Evolutionary conservation across 2,113 vertebrate genomes (phyloP).

Genomic region (Leuciscus idus): DNA sequence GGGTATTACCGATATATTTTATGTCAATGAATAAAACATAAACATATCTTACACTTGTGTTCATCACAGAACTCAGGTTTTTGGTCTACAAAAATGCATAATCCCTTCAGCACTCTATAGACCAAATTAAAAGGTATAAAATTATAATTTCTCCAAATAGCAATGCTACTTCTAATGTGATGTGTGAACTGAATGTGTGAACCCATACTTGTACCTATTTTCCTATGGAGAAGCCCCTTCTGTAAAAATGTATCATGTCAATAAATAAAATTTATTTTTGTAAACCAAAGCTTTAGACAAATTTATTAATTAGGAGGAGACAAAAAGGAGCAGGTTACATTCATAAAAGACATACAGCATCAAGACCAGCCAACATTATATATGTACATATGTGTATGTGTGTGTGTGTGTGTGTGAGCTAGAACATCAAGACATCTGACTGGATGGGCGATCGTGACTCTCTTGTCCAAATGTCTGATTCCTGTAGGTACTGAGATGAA

Average conservation of each 20-base stretch:
- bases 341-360: constrained; percentile 60
- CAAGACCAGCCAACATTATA: constrained; percentile 37
- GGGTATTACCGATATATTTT: too few relatives aligned
- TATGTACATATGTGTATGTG: constrained; percentile 24
- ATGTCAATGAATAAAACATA: too few relatives aligned
- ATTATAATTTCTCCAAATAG: background rate
- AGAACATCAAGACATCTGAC: constrained; percentile 10
- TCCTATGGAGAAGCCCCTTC: background rate
- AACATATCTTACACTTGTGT: background rate
- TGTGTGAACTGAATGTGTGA: background rate
- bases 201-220: background rate
- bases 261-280: constrained; percentile 32
- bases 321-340: constrained; percentile 55
- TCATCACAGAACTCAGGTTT: background rate
- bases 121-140: background rate
- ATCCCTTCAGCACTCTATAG: background rate
- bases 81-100: background rate
- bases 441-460: background rate
- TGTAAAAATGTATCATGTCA: constrained; percentile 27
- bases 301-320: constrained; percentile 56
- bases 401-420: constrained; percentile 16
- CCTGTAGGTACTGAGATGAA: background rate
- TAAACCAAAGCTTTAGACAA: constrained; percentile 49
- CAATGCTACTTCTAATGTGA: background rate
- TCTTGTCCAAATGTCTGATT: constrained; percentile 17